These are phyloP conservation scores for Tachina grossa DNA, from an alignment of 2,888 invertebrate species.

Conservation along the genomic window DNA sequence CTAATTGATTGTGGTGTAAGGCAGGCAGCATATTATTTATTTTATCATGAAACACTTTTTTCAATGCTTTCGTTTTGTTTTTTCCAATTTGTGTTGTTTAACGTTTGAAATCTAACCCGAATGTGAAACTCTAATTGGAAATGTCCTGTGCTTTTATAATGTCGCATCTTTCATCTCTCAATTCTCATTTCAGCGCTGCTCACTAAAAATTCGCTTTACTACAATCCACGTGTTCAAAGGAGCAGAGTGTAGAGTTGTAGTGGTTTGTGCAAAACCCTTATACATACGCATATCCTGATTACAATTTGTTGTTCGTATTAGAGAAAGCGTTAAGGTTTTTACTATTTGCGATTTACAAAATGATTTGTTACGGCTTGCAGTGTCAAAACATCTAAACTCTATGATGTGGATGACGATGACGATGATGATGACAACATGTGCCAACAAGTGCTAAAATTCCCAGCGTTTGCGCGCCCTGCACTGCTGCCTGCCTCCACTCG, in stretches of 20 bases:
- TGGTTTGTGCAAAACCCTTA: constrained; percentile 74
- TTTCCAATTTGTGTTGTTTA: constrained; percentile 66
- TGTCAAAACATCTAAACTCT: constrained; percentile 77
- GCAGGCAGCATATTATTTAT: constrained; percentile 75
- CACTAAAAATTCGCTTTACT: constrained; percentile 22
- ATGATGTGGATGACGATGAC: constrained; percentile 55
- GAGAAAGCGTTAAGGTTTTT: constrained; percentile 67
- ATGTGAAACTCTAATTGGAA: constrained; percentile 81
- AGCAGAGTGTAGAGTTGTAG: constrained; percentile 21
- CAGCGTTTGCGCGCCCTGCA: constrained; percentile 76
- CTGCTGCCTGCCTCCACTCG: constrained; percentile 46
- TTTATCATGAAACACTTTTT: constrained; percentile 14
- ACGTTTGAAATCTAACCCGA: constrained; percentile 77
- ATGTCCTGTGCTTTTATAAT: constrained; percentile 78
- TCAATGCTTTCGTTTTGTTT: constrained; percentile 1
- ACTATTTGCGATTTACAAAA: constrained; percentile 70
- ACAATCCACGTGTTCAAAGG: constrained; percentile 72
- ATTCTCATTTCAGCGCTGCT: constrained; percentile 36
- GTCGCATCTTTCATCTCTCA: constrained; percentile 22
- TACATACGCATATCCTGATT: constrained; percentile 63
- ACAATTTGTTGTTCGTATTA: constrained; percentile 71
- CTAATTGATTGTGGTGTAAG: constrained; percentile 77
- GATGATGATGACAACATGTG: constrained; percentile 65
- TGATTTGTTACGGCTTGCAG: constrained; percentile 81
- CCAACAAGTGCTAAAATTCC: constrained; percentile 83